These are phyloP conservation scores for Typhlichthys eigenmanni DNA, from an alignment of 2,797 vertebrate species.

Conservation along the genomic window DNA sequence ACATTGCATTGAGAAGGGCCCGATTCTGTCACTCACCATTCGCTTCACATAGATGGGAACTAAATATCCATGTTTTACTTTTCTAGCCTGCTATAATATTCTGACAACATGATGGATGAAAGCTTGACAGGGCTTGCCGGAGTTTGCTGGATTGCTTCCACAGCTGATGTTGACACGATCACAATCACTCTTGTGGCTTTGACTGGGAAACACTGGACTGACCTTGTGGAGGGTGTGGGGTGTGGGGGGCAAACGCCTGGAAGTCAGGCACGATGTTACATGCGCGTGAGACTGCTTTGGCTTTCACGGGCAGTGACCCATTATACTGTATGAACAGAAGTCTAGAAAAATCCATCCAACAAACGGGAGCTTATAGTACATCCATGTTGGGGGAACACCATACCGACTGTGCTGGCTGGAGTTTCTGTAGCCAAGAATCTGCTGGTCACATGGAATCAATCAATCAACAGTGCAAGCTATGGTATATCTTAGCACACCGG, in stretches of 20 bases:
- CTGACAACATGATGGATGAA: conserved; percentile 57
- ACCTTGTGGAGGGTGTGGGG: conserved; percentile 42
- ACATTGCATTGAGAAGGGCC: conserved; percentile 15
- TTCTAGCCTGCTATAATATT: conserved; percentile 52
- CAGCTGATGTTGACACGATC: conserved; percentile 64
- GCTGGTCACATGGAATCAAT: conserved; percentile 71
- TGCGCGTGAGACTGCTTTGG: conserved; percentile 50
- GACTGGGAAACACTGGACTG: conserved; percentile 40
- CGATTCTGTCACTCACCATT: conserved; percentile 26
- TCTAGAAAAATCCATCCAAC: conserved; percentile 62
- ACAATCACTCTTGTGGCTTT: conserved; percentile 54
- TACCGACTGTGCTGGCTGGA: conserved; percentile 74
- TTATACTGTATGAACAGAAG: conserved; percentile 37
- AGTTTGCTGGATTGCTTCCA: conserved; percentile 49
- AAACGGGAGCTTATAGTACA: conserved; percentile 41
- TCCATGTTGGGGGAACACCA: conserved; percentile 47
- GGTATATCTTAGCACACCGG: conserved; percentile 63
- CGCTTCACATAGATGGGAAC: conserved; percentile 24
- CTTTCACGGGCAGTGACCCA: conserved; percentile 62
- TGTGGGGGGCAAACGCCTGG: conserved; percentile 45
- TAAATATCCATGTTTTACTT: conserved; percentile 42
- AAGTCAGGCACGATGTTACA: conserved; percentile 41
- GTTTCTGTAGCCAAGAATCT: conserved; percentile 54
- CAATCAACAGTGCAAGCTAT: conserved; percentile 70
- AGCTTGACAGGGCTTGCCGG: conserved; percentile 38